Base-by-base conservation (phyloP, 2,888 invertebrate species). In the Drosophila yooni region DNA sequence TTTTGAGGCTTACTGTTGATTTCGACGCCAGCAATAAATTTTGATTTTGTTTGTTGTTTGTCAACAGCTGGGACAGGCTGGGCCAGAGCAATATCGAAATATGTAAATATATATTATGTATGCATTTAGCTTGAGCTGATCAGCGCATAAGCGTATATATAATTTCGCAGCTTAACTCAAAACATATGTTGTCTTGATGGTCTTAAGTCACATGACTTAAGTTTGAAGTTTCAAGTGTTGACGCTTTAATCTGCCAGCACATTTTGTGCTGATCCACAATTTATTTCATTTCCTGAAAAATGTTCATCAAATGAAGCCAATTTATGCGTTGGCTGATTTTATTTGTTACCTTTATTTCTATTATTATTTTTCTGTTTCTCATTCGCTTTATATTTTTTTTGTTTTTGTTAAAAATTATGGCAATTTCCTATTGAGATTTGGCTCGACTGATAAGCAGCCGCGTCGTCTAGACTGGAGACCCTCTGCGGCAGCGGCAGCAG, bases 391-490 rank as follows among this genome's bases (percentile, higher is more conserved):
- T 46, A 8, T 46, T 15, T 25, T 63, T 56, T 43, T 43, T 51
- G 60, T 69, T 63, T 58, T 57, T 36, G 56, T 36, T 58, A 2
- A 62, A 83, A 72, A 70, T 73, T 73, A 58, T 79, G 74, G 85
- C 90, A 82, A 89, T 85, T 85, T 85, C 88, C 88, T 85, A 64
- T 70, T 58, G 48, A 82, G 88, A 85, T 89, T 74, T 85, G 46
- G 40, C 58, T 50, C 61, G 40, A 31, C 53, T 82, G 85, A 85
- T 85, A 85, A 89, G 75, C 71, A 72, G 74, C 69, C 61, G 50
- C 57, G 66, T 46, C 52, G 83, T 85, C 84, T 85, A 85, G 84
- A 85, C 84, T 64, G 11, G 59, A 68, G 81, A 63, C 63, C 69
- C 74, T 64, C 51, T 31, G 48, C 54, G 54, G 43, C 65, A 43